Conservation (phyloP, 2,797 vertebrate species). For the Hydrophis major region DNA sequence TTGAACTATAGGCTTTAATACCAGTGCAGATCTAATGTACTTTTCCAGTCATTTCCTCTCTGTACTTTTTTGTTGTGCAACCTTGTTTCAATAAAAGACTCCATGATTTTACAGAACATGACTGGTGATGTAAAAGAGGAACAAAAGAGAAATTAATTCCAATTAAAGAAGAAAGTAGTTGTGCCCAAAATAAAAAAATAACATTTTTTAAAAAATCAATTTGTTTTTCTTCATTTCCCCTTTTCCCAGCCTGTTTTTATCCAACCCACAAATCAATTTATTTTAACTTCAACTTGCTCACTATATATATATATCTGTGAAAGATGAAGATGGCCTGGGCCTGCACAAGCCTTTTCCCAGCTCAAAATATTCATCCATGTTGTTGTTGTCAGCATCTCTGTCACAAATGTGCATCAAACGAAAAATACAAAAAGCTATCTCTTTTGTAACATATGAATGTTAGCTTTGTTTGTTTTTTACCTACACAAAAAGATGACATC, state of each 20-base stretch:
- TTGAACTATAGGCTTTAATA: slow-evolving; percentile 48
- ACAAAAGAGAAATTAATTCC: neutral
- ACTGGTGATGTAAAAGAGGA: neutral
- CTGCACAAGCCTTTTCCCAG: neutral
- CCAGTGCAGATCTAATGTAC: slow-evolving; percentile 39
- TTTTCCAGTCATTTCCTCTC: slow-evolving; percentile 6
- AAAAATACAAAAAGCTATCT: slow-evolving; percentile 28
- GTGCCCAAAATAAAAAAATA: slow-evolving; percentile 5
- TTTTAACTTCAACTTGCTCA: neutral
- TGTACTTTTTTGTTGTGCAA: neutral
- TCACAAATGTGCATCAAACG: slow-evolving; percentile 23
- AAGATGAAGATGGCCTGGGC: neutral
- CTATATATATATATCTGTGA: neutral
- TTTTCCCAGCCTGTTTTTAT: neutral
- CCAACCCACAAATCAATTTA: neutral
- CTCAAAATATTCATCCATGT: neutral
- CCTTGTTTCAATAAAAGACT: slow-evolving; percentile 24
- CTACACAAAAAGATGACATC: slow-evolving; percentile 25
- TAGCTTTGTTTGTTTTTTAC: slow-evolving; percentile 31
- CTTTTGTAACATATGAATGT: neutral
- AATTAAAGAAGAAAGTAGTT: neutral
- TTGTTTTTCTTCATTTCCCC: neutral
- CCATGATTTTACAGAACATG: neutral
- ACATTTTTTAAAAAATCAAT: neutral
- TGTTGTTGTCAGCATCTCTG: slow-evolving; percentile 7